Base-by-base conservation (phyloP, 2,797 vertebrate species). In the Loriculus beryllinus region DNA sequence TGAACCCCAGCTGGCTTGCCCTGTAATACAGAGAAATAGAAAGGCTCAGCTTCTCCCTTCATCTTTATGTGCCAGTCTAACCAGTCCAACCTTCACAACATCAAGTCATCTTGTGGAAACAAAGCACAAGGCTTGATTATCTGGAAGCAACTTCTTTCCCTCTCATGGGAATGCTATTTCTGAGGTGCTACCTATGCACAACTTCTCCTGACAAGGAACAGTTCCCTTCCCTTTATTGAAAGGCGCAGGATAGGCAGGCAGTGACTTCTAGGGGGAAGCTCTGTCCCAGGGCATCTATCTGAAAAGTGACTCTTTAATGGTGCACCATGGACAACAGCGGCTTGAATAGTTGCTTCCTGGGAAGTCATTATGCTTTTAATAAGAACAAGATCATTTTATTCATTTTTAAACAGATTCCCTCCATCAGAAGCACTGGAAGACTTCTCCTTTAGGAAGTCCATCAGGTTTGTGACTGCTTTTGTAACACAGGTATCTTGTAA, bases 1-100 rank as follows among this genome's bases (percentile, higher is more conserved):
- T 93, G 92, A 93, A 92, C 49, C 70, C 82, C 87, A 96, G 87
- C 70, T 95, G 89, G 88, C 90, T 88, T 72, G 57, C 47, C 78
- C 93, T 62, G 68, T 82, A 92, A 68, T 49, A 54, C 40, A 74
- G 76, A 83, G 48, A 84, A 86, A 86, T 26, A 91, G 92, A 92
- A 86, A 92, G 48, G 47, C 76, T 92, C 57, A 31, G 82, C 60
- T 82, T 92, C 76, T 81, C 83, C 47, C 67, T 93, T 86, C 80
- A 40, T 90, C 87, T 65, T 78, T 33, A 69, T 22, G 29, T 49
- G 78, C 47, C 67, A 82, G 42, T 68, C 67, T 88, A 81, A 93
- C 82, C 72, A 92, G 90, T 78, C 63, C 84, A 79, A 33, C 68
- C 39, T 79, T 78, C 75, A 60, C 37, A 76, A 90, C 37, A 83